Base-by-base conservation (phyloP, 2,797 vertebrate genomes). In the Craterocephalus amniculus region DNA sequence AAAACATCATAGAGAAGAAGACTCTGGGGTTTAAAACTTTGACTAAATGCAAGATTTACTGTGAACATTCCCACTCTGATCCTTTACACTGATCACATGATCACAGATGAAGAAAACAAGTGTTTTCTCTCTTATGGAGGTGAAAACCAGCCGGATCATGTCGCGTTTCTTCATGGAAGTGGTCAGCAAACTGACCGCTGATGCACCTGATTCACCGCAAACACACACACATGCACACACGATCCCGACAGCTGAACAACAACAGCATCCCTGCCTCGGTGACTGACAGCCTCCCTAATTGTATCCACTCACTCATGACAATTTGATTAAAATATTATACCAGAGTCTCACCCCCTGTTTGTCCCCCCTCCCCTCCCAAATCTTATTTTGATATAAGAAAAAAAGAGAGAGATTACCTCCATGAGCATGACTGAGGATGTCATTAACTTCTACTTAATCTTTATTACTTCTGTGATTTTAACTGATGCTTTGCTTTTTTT, bases 261-360 rank as follows among this genome's bases (percentile, higher is more conserved):
- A 96, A 95, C 96, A 95, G 95, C 94, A 94, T 93, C 94, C 63
- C 92, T 94, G 79, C 92, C 90, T 87, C 93, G 89, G 93, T 98
- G 97, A 99, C 95, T 99, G 97, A 99, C 97, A 98, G 96, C 94
- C 96, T 96, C 95, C 94, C 96, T 99, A 99, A 99, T 98, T 98
- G 97, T 96, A 98, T 98, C 95, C 97, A 98, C 95, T 98, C 97
- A 97, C 93, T 99, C 97, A 98, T 99, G 97, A 98, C 96, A 98
- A 98, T 98, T 98, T 98, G 96, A 99, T 99, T 98, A 98, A 99
- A 99, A 98, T 98, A 98, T 98, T 98, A 98, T 92, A 94, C 95
- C 95, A 95, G 96, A 97, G 96, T 96, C 97, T 97, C 96, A 95
- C 96, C 96, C 96, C 95, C 95, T 97, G 96, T 99, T 98, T 97